Percentiles rank a stretch among this genome's conserved stretches.
phyloP scores from a whole-genome alignment of 2,113 vertebrate genomes.

The Nestor notabilis region DNA sequence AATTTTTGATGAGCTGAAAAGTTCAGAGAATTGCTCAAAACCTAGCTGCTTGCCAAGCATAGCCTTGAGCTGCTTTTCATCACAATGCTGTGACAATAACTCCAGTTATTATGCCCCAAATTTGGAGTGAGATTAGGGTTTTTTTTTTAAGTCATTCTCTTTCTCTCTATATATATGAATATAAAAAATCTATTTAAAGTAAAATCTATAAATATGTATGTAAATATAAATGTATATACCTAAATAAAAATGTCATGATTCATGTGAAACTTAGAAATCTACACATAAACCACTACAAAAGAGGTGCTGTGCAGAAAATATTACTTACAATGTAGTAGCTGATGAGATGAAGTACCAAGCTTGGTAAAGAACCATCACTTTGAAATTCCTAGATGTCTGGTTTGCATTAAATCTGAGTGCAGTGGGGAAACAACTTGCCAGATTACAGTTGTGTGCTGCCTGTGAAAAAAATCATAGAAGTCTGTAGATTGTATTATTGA shows the following conservation, averaged over 20 bases:
- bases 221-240: neutral
- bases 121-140: neutral
- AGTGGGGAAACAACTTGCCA: neutral
- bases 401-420: neutral
- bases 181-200: neutral
- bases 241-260: neutral
- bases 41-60: neutral
- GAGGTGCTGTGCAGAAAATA: neutral
- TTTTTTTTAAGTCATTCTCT: neutral
- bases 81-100: neutral
- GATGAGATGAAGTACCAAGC: neutral
- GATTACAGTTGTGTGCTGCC: slow-evolving; percentile 1
- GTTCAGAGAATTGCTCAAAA: neutral
- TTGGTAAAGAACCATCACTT: neutral
- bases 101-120: neutral
- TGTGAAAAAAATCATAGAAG: neutral
- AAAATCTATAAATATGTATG: neutral
- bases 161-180: neutral
- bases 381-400: neutral
- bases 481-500: neutral
- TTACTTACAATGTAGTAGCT: neutral
- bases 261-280: neutral
- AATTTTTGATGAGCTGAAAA: neutral
- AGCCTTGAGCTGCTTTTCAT: neutral
- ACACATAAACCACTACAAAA: neutral